Base-by-base conservation (phyloP, 2,113 vertebrate genomes). In the Mesitornis unicolor region DNA sequence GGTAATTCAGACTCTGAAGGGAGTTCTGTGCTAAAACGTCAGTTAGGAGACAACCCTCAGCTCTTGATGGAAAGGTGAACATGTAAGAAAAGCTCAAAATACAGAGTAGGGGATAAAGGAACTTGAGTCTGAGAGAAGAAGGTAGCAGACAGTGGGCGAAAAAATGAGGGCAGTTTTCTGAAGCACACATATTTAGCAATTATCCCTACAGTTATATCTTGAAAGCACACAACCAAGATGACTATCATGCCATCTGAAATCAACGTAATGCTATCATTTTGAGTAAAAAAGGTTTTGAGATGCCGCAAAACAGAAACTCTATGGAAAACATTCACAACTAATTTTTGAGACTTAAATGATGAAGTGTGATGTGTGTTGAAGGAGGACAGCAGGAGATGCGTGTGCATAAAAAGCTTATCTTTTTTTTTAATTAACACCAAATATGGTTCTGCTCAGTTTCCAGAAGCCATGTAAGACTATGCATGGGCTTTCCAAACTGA, bases 241-340 rank as follows among this genome's bases (percentile, higher is more conserved):
- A 80, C 28, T 83, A 87, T 87, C 42, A 35, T 70, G 53, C 19
- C 53, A 56, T 80, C 29, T 70, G 22, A 95, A 94, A 86, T 93
- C 9, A 73, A 29, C 50, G 33, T 61, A 96, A 76, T 64, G 45
- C n/a, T 69, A 57, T 54, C 0, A 1, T 73, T 79, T 54, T 40
- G 33, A 76, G n/a, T 48, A 89, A 94, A 76, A 45, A 89, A 60
- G 9, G 12, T 31, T 79, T 48, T 31, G 4, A 90, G 29, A 18
- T 86, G 86, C 69, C 48, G 25, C 15, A 81, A 84, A 93, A n/a
- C 20, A 93, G 42, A 77, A 54, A 20, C 4, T 50, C 26, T 38
- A 42, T 2, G 6, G 4, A 51, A 88, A 84, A 24, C 35, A 56
- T 69, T 79, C 1, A 61, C 29, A 9, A 24, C 33, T 38, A 63